Conservation (phyloP, 2,113 vertebrate species). For the Sylvia atricapilla region DNA sequence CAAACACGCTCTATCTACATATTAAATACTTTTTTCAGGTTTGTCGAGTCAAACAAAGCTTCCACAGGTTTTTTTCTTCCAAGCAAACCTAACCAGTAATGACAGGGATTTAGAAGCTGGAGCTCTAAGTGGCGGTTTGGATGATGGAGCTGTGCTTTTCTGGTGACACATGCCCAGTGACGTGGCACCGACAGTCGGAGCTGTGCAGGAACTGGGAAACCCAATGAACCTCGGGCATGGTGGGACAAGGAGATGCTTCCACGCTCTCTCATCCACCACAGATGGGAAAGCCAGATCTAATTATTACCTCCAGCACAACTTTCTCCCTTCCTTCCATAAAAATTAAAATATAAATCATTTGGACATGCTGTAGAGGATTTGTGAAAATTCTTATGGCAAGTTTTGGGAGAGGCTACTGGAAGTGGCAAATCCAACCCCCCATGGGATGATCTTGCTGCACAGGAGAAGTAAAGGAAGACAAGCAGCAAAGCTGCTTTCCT, state of each 20-base stretch:
- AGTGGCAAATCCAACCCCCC: background rate
- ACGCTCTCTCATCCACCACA: accelerated
- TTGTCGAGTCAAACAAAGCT: background rate
- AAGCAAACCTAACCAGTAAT: constrained; percentile 11
- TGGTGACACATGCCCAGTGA: background rate
- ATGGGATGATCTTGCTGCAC: accelerated
- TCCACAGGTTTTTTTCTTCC: background rate
- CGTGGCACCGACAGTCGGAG: background rate
- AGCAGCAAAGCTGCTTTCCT: background rate
- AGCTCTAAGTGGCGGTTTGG: background rate
- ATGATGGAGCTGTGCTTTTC: background rate
- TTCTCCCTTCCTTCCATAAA: background rate
- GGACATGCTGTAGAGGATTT: background rate
- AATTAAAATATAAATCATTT: background rate
- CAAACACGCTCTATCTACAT: background rate
- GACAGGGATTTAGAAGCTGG: background rate
- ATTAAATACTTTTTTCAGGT: background rate
- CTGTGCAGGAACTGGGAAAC: accelerated
- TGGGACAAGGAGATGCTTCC: background rate
- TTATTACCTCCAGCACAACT: background rate
- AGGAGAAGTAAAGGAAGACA: background rate
- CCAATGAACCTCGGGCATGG: accelerated
- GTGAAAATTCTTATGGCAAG: accelerated
- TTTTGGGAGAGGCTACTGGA: background rate
- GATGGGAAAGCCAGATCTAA: background rate